Base-by-base conservation (phyloP, 2,797 vertebrate genomes). In the Cottoperca gobio region DNA sequence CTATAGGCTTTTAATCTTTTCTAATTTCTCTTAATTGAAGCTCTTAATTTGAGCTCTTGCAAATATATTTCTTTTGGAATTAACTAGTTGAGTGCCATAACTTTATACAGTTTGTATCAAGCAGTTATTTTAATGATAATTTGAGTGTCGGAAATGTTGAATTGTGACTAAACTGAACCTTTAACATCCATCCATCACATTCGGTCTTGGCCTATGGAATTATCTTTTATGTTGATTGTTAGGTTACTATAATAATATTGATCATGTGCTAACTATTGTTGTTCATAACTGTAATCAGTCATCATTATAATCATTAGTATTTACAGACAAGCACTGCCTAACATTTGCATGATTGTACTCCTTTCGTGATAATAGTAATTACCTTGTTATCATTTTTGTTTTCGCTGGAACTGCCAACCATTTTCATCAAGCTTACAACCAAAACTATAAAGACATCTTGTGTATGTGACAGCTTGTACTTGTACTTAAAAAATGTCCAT, bases 321-420 rank as follows among this genome's bases (percentile, higher is more conserved):
- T 73, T 55, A 50, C 23, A 19, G 23, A 73, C 48, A 58, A 35
- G 8, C 37, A 21, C 39, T 19, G 16, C 9, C 17, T 40, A 35
- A 5, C 33, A 37, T 73, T 70, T 70, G 8, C 60, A 66, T 57
- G 48, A 78, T 74, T 60, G 26, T 77, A 58, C 14, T 31, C 8
- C 5, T 23, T 72, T 61, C 9, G 1, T 21, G 70, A 17, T 73
- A 6, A 35, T 16, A 40, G 39, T 49, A 49, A 67, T 61, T 39
- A 70, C 24, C 54, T 24, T 33, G 21, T 68, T 62, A 23, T 37
- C 16, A 55, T 55, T 62, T 72, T 40, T 26, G 28, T 11, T 43
- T 43, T 57, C 2, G 23, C 10, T 35, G n/a, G 17, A 13, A 43
- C 17, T 57, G 37, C n/a, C 48, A 10, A 43, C 42, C 35, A 43